Conservation (phyloP, 2,888 invertebrate species). For the Lamproptera curius region DNA sequence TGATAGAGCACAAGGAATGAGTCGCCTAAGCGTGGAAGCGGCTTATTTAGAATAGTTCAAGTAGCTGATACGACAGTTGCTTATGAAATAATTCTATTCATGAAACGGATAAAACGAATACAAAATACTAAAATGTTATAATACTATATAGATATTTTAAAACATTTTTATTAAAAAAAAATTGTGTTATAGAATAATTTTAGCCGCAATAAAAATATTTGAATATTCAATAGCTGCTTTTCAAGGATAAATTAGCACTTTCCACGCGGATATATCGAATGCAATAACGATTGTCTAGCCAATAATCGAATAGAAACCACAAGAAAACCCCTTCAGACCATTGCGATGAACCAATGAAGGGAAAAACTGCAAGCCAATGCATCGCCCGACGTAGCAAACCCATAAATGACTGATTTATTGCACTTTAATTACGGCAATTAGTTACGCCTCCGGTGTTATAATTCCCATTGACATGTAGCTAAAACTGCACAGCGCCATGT, state of each 20-base stretch:
- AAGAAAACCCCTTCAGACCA: conserved; percentile 8
- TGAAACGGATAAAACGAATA: too few relatives aligned
- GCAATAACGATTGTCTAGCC: too few relatives aligned
- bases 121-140: background rate
- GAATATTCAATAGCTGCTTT: too few relatives aligned
- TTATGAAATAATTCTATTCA: too few relatives aligned
- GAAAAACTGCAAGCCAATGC: conserved; percentile 12
- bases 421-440: conserved; percentile 62
- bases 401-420: conserved; percentile 58
- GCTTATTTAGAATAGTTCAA: background rate
- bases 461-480: conserved; percentile 37
- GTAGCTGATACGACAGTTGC: too few relatives aligned
- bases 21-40: conserved; percentile 3
- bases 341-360: conserved; percentile 2
- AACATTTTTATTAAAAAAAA: too few relatives aligned
- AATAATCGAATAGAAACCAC: background rate
- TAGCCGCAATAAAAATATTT: too few relatives aligned
- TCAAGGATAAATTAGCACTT: too few relatives aligned
- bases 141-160: background rate
- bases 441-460: conserved; percentile 50
- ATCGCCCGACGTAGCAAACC: conserved; percentile 27
- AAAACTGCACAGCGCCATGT: conserved; percentile 27
- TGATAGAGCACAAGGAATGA: background rate
- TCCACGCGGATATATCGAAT: too few relatives aligned
- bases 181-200: too few relatives aligned